Conservation (phyloP, 1,140 invertebrate genomes). For the Theocolax elegans region DNA sequence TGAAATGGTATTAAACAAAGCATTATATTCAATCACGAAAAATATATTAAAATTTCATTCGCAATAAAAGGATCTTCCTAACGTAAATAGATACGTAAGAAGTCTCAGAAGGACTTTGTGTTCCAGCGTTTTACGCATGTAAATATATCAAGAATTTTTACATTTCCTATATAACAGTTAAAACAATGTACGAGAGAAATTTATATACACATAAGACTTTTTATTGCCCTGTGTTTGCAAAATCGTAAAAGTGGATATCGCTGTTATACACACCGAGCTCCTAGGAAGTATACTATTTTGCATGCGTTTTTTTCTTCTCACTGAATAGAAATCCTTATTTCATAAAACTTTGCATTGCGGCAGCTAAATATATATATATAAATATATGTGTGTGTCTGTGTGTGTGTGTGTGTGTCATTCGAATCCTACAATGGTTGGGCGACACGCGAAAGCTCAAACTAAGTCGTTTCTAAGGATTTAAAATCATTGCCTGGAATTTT, state of each 20-base stretch:
- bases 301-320: not conserved
- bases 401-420: too few species aligned
- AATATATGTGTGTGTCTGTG: too few species aligned
- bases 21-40: too few species aligned
- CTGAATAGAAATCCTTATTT: not conserved
- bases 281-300: not conserved
- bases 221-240: slow-evolving; percentile 4
- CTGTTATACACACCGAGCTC: not conserved
- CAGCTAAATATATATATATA: not conserved
- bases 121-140: not conserved
- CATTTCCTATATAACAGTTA: not conserved
- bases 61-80: too few species aligned
- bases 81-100: too few species aligned
- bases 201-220: slow-evolving; percentile 13
- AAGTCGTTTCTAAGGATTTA: too few species aligned
- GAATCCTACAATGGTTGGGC: too few species aligned
- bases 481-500: too few species aligned
- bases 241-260: slow-evolving; percentile 18
- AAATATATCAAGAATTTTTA: not conserved
- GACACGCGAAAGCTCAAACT: too few species aligned
- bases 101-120: too few species aligned
- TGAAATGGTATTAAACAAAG: too few species aligned
- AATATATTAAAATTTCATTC: too few species aligned
- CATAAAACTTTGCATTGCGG: not conserved
- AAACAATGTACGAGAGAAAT: not conserved